Conservation (phyloP, 2,797 vertebrate species). For the Psittacula derbiana region DNA sequence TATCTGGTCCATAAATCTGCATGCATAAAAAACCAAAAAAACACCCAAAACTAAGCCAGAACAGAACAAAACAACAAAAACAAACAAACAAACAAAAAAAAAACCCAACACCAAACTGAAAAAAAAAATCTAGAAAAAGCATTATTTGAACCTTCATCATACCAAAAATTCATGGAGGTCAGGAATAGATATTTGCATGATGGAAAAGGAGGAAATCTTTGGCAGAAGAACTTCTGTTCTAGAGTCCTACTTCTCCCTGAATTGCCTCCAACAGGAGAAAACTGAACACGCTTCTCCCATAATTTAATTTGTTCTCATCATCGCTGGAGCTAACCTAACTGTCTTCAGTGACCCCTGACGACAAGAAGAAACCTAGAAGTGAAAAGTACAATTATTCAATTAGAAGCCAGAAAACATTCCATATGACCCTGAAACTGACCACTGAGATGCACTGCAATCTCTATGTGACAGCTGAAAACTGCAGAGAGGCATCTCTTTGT, state of each 20-base stretch:
- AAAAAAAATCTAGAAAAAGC: accelerated
- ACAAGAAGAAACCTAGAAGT: neutral
- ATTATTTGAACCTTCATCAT: neutral
- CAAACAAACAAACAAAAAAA: neutral
- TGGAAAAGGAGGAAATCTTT: neutral
- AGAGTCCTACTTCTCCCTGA: neutral
- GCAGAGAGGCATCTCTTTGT: neutral
- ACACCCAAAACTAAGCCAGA: neutral
- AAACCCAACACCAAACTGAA: neutral
- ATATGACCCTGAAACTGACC: neutral
- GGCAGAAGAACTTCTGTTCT: neutral
- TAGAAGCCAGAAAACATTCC: neutral
- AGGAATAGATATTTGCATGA: neutral
- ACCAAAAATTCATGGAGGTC: neutral
- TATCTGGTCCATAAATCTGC: neutral
- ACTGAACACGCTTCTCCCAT: neutral
- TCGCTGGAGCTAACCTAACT: neutral
- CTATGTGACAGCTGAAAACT: neutral
- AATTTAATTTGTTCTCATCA: neutral
- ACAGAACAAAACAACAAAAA: neutral
- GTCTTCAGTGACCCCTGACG: neutral
- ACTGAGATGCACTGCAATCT: neutral
- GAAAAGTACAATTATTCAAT: neutral
- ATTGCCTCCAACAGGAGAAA: neutral
- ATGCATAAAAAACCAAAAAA: neutral